Base-by-base conservation (phyloP, 2,888 invertebrate species). In the Catocala nupta region DNA sequence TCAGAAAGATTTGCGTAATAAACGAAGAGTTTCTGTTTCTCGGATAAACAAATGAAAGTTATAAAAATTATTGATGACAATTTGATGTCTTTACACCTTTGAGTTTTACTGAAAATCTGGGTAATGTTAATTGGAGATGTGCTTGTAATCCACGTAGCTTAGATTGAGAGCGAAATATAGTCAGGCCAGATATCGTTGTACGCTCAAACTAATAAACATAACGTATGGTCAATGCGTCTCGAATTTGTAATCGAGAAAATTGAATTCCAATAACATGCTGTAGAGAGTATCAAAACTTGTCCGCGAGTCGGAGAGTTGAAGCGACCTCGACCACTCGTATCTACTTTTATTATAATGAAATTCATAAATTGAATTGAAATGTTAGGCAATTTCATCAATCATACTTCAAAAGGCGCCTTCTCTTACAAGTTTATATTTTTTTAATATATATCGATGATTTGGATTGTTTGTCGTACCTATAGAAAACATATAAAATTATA, bases 381-480 rank as follows among this genome's bases (percentile, higher is more conserved):
- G 72, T 83, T 80, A 54, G 45, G 80, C 75, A 83, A 85, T 78
- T 81, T 75, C 79, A 82, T 84, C 81, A 71, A 81, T 79, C 80
- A 80, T 75, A 68, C 68, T 73, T 70, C 74, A 80, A 81, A 81
- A 68, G 77, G 77, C 75, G 73, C 75, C 68, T 77, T 71, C 71
- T 77, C 66, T 68, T 65, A 70, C 66, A 75, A 71, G 73, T 73
- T 59, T 72, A 67, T 80, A 80, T 83, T 86, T 81, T 85, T 83
- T 75, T 68, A 71, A 71, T 77, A 83, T 83, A 80, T 80, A 83
- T 78, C 78, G 69, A 72, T 74, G 68, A 65, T 81, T 77, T 66
- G 65, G 70, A 68, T 79, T 80, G 78, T 81, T 75, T 77, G 71
- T 69, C 64, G 72, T 73, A 61, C 25, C 25, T 25, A 25, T 25